Base-by-base conservation (phyloP, 2,113 vertebrate species). In the Fregetta grallaria region DNA sequence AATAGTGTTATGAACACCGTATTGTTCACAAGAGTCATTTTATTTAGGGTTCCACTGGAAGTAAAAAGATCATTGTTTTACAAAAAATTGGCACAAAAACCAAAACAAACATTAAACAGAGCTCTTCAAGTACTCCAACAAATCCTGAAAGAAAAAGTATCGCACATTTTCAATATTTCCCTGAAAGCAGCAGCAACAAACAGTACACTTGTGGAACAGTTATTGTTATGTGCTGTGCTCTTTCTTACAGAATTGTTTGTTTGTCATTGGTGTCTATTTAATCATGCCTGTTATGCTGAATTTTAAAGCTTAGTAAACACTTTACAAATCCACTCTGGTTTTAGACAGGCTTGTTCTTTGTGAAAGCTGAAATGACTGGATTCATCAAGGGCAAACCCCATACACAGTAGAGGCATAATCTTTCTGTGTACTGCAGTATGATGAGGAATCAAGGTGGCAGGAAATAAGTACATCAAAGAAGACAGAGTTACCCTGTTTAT, bases 301-400 rank as follows among this genome's bases (percentile, higher is more conserved):
- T 85, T 96, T 94, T 92, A 92, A 91, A 92, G 86, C 74, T 91
- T 89, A 87, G 73, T 58, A 91, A 96, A 92, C 78, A 80, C 34
- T 92, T 92, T 73, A 94, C 52, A 97, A 95, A 96, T 96, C 81
- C 80, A 97, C 70, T 91, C 77, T 50, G 73, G 47, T 77, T 92
- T 90, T 86, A 95, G 94, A 91, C 50, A 88, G n/a, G 71, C 47
- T 88, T 85, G 47, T 50, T 81, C 45, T 85, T 92, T 92, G 47
- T 92, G 70, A 94, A 91, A 94, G 68, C 82, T 88, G 77, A 86
- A 96, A 86, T 52, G 20, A 91, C 38, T 91, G 45, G 79, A 93
- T 92, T 89, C 88, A 89, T 86, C 82, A 87, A 85, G 76, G 56
- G 38, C 58, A 94, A 94, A 88, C 32, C 8, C 29, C 42, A 45